Base-by-base conservation (phyloP, 2,113 vertebrate species). In the Prinia subflava region DNA sequence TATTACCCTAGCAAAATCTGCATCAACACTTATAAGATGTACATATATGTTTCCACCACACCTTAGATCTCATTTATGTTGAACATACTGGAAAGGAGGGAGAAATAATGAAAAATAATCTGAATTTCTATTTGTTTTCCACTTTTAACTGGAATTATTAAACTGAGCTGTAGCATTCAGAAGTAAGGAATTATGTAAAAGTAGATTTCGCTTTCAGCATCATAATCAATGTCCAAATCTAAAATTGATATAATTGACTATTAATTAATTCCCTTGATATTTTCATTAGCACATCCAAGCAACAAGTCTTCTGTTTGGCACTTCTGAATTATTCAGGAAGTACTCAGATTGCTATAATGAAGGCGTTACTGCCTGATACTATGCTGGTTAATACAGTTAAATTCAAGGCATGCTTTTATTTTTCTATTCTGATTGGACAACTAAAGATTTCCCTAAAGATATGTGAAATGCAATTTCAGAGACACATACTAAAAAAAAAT, bases 201-300 rank as follows among this genome's bases (percentile, higher is more conserved):
- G 92, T 59, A 96, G 92, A 98, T 98, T 98, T 97, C 96, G 92
- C 97, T 98, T 96, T 97, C 95, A 92, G 92, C 69, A 1, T 97
- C 96, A 91, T 96, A 98, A 98, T 99, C 98, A 98, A 98, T 97
- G 98, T 98, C 98, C 95, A 96, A 97, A 97, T 96, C 94, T 97
- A 97, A 98, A 98, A 98, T 98, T 98, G 98, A 98, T 98, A 98
- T 98, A 98, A 99, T 98, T 98, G 98, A 99, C 98, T 98, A 98
- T 98, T 98, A 99, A 98, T 98, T 98, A 99, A 99, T 99, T 98
- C 98, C 98, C 98, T 98, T 98, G 98, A 98, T 98, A 98, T 98
- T 98, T 99, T 98, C 97, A 98, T 98, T 98, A 98, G 98, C 98
- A 98, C 98, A 98, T 98, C 97, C 96, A 96, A 97, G 98, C 97